Percentiles rank a stretch among this genome's conserved stretches.
Evolutionary conservation across 2,797 vertebrate species (phyloP).

Genomic region (Perdix hodgsoniae): DNA sequence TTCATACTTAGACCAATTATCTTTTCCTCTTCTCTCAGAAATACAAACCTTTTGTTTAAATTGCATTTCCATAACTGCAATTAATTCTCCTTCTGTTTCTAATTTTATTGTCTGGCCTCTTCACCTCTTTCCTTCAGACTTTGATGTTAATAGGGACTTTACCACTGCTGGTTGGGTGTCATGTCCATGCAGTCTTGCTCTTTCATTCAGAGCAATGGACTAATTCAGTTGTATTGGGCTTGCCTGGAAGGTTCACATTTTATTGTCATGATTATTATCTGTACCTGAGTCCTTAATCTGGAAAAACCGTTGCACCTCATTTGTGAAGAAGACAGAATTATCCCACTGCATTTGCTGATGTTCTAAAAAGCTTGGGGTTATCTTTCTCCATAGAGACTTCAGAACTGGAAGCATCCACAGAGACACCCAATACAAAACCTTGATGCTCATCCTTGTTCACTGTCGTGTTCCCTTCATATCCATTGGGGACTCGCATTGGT

Average conservation of each 20-base stretch:
- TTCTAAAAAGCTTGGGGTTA: not conserved
- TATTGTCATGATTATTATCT: not conserved
- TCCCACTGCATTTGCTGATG: not conserved
- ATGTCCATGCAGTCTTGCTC: not conserved
- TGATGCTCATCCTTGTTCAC: not conserved
- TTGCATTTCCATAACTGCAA: constrained; percentile 48
- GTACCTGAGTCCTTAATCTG: constrained; percentile 5
- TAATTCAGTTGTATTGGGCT: not conserved
- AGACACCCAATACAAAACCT: not conserved
- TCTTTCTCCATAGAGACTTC: not conserved
- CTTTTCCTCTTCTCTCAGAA: constrained; percentile 24
- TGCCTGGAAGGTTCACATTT: not conserved
- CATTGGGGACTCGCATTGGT: not conserved
- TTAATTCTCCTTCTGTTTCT: constrained; percentile 43
- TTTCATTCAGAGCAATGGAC: not conserved
- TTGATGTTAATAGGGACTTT: not conserved
- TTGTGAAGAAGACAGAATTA: not conserved
- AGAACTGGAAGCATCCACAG: not conserved
- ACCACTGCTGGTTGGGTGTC: not conserved
- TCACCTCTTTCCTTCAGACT: not conserved
- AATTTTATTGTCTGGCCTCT: constrained; percentile 10
- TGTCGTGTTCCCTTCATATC: not conserved
- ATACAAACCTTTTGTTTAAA: constrained; percentile 41
- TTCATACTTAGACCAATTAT: not conserved
- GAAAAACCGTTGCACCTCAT: not conserved